Evolutionary conservation across 1,140 invertebrate species (phyloP), one percentile per base, ranked within the genome.

Genomic region (Cryptotermes secundus): DNA sequence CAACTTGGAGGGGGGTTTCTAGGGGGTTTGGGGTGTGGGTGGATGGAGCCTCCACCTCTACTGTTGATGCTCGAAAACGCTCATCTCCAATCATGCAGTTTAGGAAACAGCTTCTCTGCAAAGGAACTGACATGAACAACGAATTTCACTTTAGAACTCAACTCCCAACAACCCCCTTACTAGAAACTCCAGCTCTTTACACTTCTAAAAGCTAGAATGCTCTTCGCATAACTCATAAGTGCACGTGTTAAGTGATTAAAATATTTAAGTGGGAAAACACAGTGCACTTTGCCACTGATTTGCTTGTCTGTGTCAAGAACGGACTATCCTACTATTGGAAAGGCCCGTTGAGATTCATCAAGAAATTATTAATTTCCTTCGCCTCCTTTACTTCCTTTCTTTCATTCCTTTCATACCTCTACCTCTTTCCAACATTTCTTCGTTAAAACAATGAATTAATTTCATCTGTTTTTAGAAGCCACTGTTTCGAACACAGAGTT

Each of bases 21-120:
- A 16, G 80, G 42, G 34, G 80, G 80, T 3, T 49, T 81, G 80
- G 35, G 80, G 9, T 35, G 59, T 10, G 80, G 80, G 34, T 81
- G 80, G 34, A 81, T 7, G 80, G 80, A 35, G 80, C 34, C 35
- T 45, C 22, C 34, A 72, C 59, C 59, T 72, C 59, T 72, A 72
- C 59, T 72, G 59, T 26, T 31, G 59, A 72, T 72, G 59, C 26
- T 72, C 2, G 26, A 72, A 72, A 31, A 72, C 26, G 59, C 59
- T 72, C 59, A 72, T 72, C 59, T 72, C 59, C 59, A 72, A 72
- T 72, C n/a, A 31, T 16, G 59, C 59, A 31, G 59, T 72, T n/a
- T 72, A 72, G 59, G 59, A n/a, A n/a, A 72, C 59, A 72, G 59
- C 59, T 72, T 72, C 59, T 72, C 59, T 72, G 59, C 59, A 72